Evolutionary conservation across 2,797 vertebrate species (phyloP).

Genomic region (Coccyzus lansbergi): DNA sequence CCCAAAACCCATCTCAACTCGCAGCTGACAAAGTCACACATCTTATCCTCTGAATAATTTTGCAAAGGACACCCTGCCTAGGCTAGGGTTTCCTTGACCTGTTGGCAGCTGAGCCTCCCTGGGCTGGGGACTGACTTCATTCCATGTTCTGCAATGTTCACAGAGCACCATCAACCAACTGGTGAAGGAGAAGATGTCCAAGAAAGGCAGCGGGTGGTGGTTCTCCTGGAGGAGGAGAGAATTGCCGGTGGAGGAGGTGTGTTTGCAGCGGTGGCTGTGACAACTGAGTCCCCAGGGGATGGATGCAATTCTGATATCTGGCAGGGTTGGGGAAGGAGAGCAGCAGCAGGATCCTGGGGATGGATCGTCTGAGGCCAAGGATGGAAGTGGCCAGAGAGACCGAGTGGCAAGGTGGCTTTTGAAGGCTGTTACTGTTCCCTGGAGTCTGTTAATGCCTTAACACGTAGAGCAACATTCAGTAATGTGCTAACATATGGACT

Average conservation of each 20-base stretch:
- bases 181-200: slow-evolving; percentile 92
- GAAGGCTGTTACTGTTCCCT: background rate
- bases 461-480: background rate
- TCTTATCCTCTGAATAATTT: background rate
- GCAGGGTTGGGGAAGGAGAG: background rate
- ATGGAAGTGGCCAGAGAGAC: background rate
- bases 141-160: background rate
- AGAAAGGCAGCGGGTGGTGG: slow-evolving; percentile 92
- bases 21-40: background rate
- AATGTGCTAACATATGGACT: background rate
- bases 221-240: slow-evolving; percentile 91
- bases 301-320: background rate
- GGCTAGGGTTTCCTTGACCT: background rate
- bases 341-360: background rate
- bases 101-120: background rate
- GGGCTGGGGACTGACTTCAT: background rate
- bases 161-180: slow-evolving; percentile 86
- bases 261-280: background rate
- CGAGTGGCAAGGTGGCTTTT: background rate
- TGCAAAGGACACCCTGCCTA: background rate
- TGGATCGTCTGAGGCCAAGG: background rate
- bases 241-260: slow-evolving; percentile 80
- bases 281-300: background rate
- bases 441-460: background rate
- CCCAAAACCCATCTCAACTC: background rate